Base-by-base conservation (phyloP, 1,140 invertebrate genomes). In the Globodera rostochiensis region DNA sequence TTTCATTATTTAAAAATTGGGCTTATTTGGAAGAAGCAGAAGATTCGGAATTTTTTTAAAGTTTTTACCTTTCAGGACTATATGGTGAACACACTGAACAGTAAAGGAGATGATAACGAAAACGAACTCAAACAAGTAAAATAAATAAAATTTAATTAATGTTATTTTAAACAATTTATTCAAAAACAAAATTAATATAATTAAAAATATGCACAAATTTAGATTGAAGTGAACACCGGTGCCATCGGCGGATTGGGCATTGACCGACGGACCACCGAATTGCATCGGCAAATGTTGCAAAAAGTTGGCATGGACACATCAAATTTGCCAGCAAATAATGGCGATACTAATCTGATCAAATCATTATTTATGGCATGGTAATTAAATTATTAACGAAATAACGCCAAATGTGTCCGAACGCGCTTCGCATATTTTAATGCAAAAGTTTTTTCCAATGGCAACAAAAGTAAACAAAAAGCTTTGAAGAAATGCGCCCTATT, bases 211-310 rank as follows among this genome's bases (percentile, higher is more conserved):
- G 36, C 70, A 81, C 64, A 76, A 81, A 82, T 81, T 80, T 73
- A 98, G 92, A 94, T 98, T 85, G 96, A 98, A 92, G 93, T 97
- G 88, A 98, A 98, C 92, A 95, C 95, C 85, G 96, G 98, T 89
- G 94, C 96, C 69, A 94, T 95, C 45, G 95, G 95, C 89, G 97
- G 98, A 93, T 95, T 94, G 85, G 96, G 95, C 91, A 92, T 98
- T 84, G 94, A 94, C 80, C 93, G 94, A 60, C 84, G 90, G 73
- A 83, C 92, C 47, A 83, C 82, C 67, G 74, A 90, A 79, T 84
- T 92, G 45, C 92, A 93, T 90, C 91, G 91, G 91, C 81, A 86
- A 36, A 36, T 36, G 36, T 36, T 36, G 36, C 36, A 3, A 36
- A 36, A 36, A 36, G 36, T 36, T 36, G 36, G 36, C 36, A 36